These are phyloP conservation scores for Drosophila prolongata DNA, from an alignment of 2,888 invertebrate genomes.

Conservation along the genomic window DNA sequence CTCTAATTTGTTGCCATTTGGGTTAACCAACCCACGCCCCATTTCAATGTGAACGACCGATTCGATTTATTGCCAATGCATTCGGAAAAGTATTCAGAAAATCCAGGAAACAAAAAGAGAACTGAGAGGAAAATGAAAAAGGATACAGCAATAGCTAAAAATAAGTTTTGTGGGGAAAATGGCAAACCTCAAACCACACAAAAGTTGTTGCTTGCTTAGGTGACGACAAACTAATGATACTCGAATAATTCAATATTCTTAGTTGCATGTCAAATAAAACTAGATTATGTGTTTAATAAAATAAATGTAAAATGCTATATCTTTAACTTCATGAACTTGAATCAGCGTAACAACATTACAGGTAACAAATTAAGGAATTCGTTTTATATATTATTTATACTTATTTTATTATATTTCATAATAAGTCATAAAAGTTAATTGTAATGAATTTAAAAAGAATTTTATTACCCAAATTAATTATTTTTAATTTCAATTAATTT, in stretches of 20 bases:
- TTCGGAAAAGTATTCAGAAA: constrained; percentile 20
- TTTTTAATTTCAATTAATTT: too few species aligned
- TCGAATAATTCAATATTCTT: constrained; percentile 21
- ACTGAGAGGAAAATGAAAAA: background rate
- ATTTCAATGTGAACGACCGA: constrained; percentile 58
- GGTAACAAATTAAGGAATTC: too few species aligned
- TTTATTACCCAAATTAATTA: background rate
- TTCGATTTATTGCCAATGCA: constrained; percentile 65
- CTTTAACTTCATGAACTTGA: background rate
- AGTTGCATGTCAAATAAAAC: constrained; percentile 19
- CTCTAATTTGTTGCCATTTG: constrained; percentile 78
- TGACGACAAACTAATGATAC: constrained; percentile 9
- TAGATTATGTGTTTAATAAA: too few species aligned
- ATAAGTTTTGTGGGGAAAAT: constrained; percentile 16
- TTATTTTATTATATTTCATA: too few species aligned
- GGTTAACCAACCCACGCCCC: constrained; percentile 61
- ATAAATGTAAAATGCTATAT: too few species aligned
- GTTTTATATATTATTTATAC: too few species aligned
- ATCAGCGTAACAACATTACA: too few species aligned
- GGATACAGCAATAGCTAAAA: constrained; percentile 6
- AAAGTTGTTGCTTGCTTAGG: constrained; percentile 12
- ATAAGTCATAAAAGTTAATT: too few species aligned
- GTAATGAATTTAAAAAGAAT: background rate
- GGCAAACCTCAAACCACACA: constrained; percentile 10
- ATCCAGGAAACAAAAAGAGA: constrained; percentile 6